Percentiles rank a stretch among this genome's conserved stretches.
Evolutionary conservation across 2,888 invertebrate species (phyloP).

Genomic region (Drosophila mimetica): DNA sequence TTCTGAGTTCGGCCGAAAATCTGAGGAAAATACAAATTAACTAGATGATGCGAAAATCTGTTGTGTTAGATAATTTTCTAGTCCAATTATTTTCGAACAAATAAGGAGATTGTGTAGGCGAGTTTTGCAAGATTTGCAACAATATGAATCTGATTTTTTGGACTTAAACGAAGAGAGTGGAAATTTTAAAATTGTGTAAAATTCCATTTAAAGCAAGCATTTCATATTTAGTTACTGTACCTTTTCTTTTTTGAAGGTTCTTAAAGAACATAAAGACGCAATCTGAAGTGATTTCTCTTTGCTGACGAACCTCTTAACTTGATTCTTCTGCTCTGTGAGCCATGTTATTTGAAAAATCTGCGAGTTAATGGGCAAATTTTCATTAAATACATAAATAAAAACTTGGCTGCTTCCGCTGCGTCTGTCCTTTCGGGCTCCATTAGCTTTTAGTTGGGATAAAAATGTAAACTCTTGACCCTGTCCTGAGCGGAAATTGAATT

Average conservation of each 20-base stretch:
- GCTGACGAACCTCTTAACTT: background rate
- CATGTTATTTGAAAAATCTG: conserved; percentile 2
- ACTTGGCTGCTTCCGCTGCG: conserved; percentile 5
- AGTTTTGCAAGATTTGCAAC: background rate
- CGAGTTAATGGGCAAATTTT: conserved; percentile 25
- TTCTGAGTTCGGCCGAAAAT: background rate
- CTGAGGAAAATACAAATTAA: background rate
- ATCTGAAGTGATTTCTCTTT: background rate
- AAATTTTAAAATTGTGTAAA: too few relatives aligned
- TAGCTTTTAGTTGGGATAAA: conserved; percentile 26
- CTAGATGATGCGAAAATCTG: background rate
- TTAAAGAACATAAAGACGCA: background rate
- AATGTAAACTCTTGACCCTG: conserved; percentile 18
- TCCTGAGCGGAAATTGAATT: conserved; percentile 67
- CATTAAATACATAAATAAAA: conserved; percentile 19
- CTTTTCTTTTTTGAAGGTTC: too few relatives aligned
- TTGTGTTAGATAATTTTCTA: background rate
- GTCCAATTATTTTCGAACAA: background rate
- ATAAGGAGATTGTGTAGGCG: too few relatives aligned
- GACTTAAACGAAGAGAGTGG: too few relatives aligned
- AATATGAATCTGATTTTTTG: too few relatives aligned
- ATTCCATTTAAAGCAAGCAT: too few relatives aligned
- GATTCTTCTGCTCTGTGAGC: background rate
- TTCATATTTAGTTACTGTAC: background rate
- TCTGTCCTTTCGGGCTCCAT: conserved; percentile 25